Conservation (phyloP, 2,888 invertebrate genomes). For the Adelphocoris suturalis region DNA sequence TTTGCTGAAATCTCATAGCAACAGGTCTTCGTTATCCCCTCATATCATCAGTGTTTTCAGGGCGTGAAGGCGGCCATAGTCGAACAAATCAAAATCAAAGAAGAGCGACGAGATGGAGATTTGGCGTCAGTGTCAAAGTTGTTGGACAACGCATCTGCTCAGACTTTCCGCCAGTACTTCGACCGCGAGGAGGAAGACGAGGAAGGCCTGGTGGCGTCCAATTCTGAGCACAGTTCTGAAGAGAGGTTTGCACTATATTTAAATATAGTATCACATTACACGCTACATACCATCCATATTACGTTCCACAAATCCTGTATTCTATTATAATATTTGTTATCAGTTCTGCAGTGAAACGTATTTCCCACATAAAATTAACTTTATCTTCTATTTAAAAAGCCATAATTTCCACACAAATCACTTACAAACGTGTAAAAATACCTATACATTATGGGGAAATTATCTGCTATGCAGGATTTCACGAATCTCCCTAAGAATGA, state of each 20-base stretch:
- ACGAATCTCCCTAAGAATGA: too few species aligned
- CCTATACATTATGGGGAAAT: too few species aligned
- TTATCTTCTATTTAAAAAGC: too few species aligned
- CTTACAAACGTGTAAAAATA: too few species aligned
- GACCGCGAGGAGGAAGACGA: slow-evolving; percentile 82
- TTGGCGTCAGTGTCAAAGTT: slow-evolving; percentile 89
- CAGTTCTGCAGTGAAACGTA: too few species aligned
- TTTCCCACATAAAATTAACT: too few species aligned
- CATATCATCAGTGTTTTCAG: slow-evolving; percentile 30
- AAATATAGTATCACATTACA: too few species aligned
- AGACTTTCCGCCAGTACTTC: slow-evolving; percentile 84
- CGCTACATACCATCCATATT: too few species aligned
- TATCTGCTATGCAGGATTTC: too few species aligned
- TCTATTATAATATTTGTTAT: too few species aligned
- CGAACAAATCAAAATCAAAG: slow-evolving; percentile 71
- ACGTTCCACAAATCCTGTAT: too few species aligned
- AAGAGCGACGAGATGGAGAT: slow-evolving; percentile 81
- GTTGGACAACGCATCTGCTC: slow-evolving; percentile 86
- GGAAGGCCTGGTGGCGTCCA: slow-evolving; percentile 89
- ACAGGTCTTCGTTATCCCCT: background rate
- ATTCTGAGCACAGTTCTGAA: slow-evolving; percentile 78
- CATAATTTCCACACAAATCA: too few species aligned
- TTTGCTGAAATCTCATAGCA: background rate
- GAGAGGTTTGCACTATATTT: slow-evolving; percentile 46
- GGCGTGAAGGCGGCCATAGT: slow-evolving; percentile 69